Conservation (phyloP, 2,113 vertebrate genomes). For the Ardeotis arabs region DNA sequence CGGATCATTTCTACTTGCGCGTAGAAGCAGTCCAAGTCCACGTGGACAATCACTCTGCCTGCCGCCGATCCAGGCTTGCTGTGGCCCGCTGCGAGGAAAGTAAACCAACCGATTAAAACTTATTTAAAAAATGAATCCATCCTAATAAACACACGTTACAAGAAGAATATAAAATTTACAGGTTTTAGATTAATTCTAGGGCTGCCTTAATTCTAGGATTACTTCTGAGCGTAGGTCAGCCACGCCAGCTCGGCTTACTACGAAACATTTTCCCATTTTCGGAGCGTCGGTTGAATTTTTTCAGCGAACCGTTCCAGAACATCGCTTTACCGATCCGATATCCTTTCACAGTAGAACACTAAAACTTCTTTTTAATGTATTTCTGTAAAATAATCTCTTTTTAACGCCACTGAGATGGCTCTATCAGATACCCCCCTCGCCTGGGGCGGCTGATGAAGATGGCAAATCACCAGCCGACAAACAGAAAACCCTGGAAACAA, state of each 20-base stretch:
- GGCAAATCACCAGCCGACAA: background rate
- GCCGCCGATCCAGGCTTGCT: background rate
- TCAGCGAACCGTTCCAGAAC: background rate
- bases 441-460: accelerated
- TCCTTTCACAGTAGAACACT: accelerated
- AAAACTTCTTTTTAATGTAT: background rate
- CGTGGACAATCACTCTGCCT: conserved; percentile 80
- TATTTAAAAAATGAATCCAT: background rate
- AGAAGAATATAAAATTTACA: background rate
- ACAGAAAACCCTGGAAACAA: background rate
- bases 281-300: background rate
- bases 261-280: no score
- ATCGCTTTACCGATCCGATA: accelerated
- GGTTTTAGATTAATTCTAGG: background rate
- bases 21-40: conserved; percentile 93
- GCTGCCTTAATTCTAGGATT: background rate
- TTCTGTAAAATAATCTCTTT: background rate
- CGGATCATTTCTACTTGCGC: conserved; percentile 93
- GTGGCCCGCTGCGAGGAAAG: background rate
- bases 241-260: accelerated
- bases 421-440: accelerated
- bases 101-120: background rate
- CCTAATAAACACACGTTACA: background rate
- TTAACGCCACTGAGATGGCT: accelerated
- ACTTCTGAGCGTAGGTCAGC: accelerated